Conservation (phyloP, 2,113 vertebrate genomes). For the Macquaria australasica region DNA sequence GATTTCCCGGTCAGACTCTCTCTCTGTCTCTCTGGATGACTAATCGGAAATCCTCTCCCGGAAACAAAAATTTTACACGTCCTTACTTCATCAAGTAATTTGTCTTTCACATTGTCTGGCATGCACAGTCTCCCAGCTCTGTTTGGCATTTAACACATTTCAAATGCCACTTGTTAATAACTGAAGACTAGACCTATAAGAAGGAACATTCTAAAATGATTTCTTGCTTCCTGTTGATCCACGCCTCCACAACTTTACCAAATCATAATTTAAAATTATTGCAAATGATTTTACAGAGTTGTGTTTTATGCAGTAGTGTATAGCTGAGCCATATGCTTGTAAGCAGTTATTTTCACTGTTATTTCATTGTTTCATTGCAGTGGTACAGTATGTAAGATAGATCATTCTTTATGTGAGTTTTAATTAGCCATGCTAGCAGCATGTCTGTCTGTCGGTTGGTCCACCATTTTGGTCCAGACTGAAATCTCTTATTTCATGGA, state of each 20-base stretch:
- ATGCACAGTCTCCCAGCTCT: background rate
- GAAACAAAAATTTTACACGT: background rate
- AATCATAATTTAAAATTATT: background rate
- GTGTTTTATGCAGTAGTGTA: background rate
- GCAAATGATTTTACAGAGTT: background rate
- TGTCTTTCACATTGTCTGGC: background rate
- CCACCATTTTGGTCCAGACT: background rate
- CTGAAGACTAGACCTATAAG: background rate
- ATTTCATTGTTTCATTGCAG: background rate
- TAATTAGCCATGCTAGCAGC: background rate
- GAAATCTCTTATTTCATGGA: background rate
- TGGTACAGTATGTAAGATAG: too few species aligned
- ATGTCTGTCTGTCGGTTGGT: background rate
- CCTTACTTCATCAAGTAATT: conserved; percentile 7
- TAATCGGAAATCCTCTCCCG: conserved; percentile 52
- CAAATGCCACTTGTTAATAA: background rate
- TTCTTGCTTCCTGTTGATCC: background rate
- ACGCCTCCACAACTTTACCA: too few species aligned
- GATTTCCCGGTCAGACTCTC: conserved; percentile 14
- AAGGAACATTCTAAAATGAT: background rate
- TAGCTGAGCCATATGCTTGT: background rate
- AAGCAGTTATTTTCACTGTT: background rate
- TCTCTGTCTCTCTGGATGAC: conserved; percentile 33
- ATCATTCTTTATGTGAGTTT: too few species aligned
- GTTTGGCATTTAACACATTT: conserved; percentile 18